These are phyloP conservation scores for Actinia equina DNA, from an alignment of 64 coral and sea anemone genomes.

Conservation along the genomic window DNA sequence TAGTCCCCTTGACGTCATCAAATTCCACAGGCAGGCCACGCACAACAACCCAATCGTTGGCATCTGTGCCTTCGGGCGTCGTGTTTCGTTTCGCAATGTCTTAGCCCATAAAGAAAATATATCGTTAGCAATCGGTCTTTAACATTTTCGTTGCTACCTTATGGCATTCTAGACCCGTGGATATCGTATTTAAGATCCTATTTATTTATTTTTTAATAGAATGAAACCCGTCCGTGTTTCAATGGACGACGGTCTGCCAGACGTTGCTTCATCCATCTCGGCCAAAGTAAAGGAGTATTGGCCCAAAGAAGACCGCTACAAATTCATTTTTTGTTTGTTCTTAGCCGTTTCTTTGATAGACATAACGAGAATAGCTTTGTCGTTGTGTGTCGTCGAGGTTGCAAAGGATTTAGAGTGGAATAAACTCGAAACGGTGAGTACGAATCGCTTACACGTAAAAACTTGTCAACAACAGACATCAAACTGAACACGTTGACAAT, in stretches of 20 bases:
- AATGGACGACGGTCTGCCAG: background rate
- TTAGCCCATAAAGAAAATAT: background rate
- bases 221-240: constrained; percentile 23
- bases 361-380: constrained; percentile 1
- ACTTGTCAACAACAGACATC: too few species aligned
- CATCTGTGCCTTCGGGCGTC: background rate
- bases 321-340: background rate
- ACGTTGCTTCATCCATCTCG: background rate
- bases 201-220: background rate
- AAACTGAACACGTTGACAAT: background rate
- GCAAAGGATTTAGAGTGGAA: constrained; percentile 25
- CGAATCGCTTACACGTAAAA: too few species aligned
- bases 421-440: constrained; percentile 30
- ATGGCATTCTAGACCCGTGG: background rate
- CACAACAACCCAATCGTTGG: background rate
- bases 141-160: background rate
- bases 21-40: constrained; percentile 3
- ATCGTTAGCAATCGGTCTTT: background rate
- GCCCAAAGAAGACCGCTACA: constrained; percentile 14
- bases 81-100: background rate
- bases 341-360: background rate
- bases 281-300: background rate
- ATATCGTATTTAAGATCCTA: background rate
- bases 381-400: constrained; percentile 1
- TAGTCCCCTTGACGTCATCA: background rate